Conservation (phyloP, 2,797 vertebrate species). For the Phrynocephalus vlangalii region DNA sequence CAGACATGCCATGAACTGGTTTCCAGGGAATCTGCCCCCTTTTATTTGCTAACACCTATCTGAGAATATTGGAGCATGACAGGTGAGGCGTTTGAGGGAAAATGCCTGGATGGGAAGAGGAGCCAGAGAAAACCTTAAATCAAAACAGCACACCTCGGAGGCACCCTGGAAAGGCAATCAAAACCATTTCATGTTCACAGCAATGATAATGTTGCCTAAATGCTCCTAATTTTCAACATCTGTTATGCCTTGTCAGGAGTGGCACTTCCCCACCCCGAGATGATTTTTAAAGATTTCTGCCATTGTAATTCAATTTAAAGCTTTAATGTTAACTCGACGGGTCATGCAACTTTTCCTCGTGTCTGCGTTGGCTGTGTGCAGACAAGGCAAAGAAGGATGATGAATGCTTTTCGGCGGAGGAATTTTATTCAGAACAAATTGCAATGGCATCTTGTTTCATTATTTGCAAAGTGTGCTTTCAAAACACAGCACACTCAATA, state of each 20-base stretch:
- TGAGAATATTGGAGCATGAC: neutral
- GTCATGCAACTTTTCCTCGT: slow-evolving; percentile 67
- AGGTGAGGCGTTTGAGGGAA: slow-evolving; percentile 10
- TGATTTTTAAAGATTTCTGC: slow-evolving; percentile 72
- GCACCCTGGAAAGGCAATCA: slow-evolving; percentile 67
- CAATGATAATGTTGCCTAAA: slow-evolving; percentile 65
- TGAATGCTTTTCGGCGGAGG: slow-evolving; percentile 62
- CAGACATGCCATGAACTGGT: neutral
- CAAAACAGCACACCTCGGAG: slow-evolving; percentile 65
- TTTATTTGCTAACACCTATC: neutral
- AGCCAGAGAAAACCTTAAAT: slow-evolving; percentile 52
- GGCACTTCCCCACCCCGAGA: slow-evolving; percentile 55
- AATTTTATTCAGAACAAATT: slow-evolving; percentile 44
- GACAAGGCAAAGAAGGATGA: slow-evolving; percentile 62
- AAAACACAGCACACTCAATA: neutral
- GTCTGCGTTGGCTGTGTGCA: slow-evolving; percentile 58
- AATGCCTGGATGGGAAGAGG: slow-evolving; percentile 48
- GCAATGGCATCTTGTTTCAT: slow-evolving; percentile 11
- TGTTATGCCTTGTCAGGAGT: slow-evolving; percentile 69
- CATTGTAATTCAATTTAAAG: slow-evolving; percentile 74
- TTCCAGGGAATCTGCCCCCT: neutral
- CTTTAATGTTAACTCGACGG: slow-evolving; percentile 73
- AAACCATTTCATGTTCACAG: slow-evolving; percentile 49
- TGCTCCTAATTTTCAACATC: slow-evolving; percentile 72
- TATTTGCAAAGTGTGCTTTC: slow-evolving; percentile 44